Evolutionary conservation across 2,888 invertebrate genomes (phyloP).

Genomic region (Sarcophaga variegata): DNA sequence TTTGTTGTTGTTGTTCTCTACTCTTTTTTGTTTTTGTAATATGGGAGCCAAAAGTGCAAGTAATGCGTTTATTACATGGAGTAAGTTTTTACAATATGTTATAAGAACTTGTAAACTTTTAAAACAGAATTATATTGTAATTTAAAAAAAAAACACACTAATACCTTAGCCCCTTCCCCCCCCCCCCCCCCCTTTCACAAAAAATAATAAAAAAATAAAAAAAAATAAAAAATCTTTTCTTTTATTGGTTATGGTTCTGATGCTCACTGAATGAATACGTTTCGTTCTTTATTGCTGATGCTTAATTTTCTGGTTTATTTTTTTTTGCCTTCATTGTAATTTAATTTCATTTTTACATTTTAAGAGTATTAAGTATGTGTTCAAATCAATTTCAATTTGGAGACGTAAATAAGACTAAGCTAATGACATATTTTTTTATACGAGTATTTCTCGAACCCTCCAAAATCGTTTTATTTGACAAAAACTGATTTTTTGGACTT

Average conservation of each 20-base stretch:
- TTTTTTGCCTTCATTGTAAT: background rate
- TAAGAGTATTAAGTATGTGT: background rate
- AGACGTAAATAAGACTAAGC: too few relatives aligned
- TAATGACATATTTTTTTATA: too few relatives aligned
- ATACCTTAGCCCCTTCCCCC: too few relatives aligned
- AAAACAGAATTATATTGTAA: slow-evolving; percentile 37
- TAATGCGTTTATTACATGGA: slow-evolving; percentile 34
- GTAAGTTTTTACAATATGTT: background rate
- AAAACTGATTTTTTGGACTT: too few relatives aligned
- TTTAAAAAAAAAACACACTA: background rate
- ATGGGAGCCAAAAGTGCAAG: slow-evolving; percentile 48
- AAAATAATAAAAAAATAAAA: too few relatives aligned
- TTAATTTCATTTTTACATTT: background rate
- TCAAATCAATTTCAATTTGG: too few relatives aligned
- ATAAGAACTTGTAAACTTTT: slow-evolving; percentile 10
- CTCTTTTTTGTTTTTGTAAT: slow-evolving; percentile 13
- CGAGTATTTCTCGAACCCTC: too few relatives aligned
- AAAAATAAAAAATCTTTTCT: too few relatives aligned
- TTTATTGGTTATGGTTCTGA: too few relatives aligned
- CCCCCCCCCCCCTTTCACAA: too few relatives aligned
- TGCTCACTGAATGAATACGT: background rate
- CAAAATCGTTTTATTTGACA: too few relatives aligned
- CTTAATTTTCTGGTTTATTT: background rate
- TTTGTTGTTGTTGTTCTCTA: background rate
- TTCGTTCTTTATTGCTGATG: background rate